Evolutionary conservation across 2,113 vertebrate species (phyloP).

Genomic region (Ahaetulla prasina): DNA sequence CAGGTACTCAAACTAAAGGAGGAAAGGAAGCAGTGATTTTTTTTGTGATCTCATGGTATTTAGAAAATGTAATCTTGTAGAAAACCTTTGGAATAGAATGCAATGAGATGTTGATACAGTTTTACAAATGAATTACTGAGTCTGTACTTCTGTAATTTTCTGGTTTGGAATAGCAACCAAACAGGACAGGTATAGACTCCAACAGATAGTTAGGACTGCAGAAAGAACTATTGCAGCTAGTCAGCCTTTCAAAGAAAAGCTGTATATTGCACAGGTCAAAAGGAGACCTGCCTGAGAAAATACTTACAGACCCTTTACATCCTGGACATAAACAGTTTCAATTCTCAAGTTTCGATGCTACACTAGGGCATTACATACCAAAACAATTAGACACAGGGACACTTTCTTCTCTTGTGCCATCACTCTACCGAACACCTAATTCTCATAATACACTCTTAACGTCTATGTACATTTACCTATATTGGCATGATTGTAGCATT

Average conservation of each 20-base stretch:
- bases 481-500: background rate
- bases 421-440: background rate
- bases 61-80: background rate
- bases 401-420: background rate
- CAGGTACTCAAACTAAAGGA: background rate
- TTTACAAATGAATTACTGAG: background rate
- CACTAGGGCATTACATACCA: background rate
- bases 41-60: conserved; percentile 6
- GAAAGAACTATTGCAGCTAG: background rate
- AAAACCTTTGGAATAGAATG: background rate
- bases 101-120: background rate
- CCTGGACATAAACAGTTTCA: background rate
- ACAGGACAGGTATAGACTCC: background rate
- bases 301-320: background rate
- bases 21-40: background rate
- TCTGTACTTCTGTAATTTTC: background rate
- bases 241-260: background rate
- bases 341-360: background rate
- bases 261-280: background rate
- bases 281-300: background rate
- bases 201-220: background rate
- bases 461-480: background rate
- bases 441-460: background rate
- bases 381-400: background rate
- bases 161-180: background rate